Base-by-base conservation (phyloP, 35 echinoderm and acorn worm genomes). In the Amphiura filiformis region DNA sequence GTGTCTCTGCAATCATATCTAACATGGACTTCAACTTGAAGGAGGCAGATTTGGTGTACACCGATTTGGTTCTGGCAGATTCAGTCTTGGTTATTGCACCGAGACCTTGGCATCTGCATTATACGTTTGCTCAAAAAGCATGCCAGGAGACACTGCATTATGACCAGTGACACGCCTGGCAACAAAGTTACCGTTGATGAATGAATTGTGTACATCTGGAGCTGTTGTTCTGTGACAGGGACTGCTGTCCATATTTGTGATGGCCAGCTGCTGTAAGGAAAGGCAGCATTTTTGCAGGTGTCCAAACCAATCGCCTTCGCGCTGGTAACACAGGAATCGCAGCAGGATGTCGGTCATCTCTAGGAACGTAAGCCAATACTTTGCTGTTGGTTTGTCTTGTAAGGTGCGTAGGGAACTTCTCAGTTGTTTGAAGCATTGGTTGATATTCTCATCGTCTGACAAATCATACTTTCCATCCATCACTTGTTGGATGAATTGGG, bases 71-170 rank as follows among this genome's bases (percentile, higher is more conserved):
- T 15, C 37, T 64, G 78, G 85, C 76, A 26, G 85, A 2, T 36
- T 64, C 23, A 35, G 78, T 87, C 32, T 39, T 64, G 32, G 65
- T 87, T 1, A 87, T 87, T 9, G 56, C 85, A 38, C 64, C 85
- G 1, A 77, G 75, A 30, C 85, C 76, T 87, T 87, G 38, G 85
- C 85, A 78, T 78, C 85, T 41, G 85, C 85, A 87, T 87, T 78
- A 75, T 87, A 87, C 17, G 70, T 87, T 36, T 87, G 85, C 65
- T 87, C 70, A 5, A 87, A 39, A 9, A 87, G 65, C 85, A 87
- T 87, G 76, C 78, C 76, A 40, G 47, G 84, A n/a, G 35, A 86
- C 26, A 70, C 61, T 70, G 61, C 61, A 70, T 70, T 70, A 30
- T 70, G 61, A 70, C 28, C 17, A 70, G 7, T 30, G 26, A 4